These are phyloP conservation scores for Noctilio leporinus DNA, from an alignment of 2,113 vertebrate species.

Conservation along the genomic window DNA sequence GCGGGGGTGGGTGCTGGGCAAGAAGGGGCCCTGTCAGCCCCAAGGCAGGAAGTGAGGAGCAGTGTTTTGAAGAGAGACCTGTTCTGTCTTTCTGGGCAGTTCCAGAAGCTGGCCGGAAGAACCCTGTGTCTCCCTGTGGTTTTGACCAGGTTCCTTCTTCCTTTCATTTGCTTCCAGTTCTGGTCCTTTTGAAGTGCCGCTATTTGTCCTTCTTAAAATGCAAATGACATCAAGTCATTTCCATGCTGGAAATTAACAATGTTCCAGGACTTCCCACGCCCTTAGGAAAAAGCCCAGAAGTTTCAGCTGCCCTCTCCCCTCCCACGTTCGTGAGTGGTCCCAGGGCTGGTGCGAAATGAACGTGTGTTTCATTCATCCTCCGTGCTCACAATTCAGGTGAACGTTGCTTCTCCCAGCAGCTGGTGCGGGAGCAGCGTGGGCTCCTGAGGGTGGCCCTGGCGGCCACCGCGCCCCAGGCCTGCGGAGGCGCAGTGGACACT, in stretches of 20 bases:
- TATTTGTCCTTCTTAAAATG: neutral
- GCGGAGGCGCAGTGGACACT: fast-evolving
- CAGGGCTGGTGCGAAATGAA: neutral
- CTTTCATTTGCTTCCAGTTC: neutral
- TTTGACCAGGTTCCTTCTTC: neutral
- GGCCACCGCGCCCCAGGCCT: neutral
- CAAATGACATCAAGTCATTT: neutral
- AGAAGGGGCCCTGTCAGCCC: neutral
- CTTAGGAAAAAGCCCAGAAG: neutral
- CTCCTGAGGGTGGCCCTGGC: neutral
- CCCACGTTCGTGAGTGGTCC: neutral
- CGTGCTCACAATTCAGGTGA: neutral
- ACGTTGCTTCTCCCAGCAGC: neutral
- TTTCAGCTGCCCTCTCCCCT: neutral
- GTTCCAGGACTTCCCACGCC: neutral
- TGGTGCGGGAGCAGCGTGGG: too few relatives aligned
- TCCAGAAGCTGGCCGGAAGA: neutral
- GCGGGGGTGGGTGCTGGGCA: neutral
- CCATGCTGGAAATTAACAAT: neutral
- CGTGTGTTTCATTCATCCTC: fast-evolving
- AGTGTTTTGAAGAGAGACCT: neutral
- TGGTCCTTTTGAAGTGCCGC: neutral
- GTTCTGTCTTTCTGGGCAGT: neutral
- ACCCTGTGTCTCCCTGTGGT: neutral
- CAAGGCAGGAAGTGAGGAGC: neutral